Conservation (phyloP, 2,113 vertebrate species). For the Poecile atricapillus region DNA sequence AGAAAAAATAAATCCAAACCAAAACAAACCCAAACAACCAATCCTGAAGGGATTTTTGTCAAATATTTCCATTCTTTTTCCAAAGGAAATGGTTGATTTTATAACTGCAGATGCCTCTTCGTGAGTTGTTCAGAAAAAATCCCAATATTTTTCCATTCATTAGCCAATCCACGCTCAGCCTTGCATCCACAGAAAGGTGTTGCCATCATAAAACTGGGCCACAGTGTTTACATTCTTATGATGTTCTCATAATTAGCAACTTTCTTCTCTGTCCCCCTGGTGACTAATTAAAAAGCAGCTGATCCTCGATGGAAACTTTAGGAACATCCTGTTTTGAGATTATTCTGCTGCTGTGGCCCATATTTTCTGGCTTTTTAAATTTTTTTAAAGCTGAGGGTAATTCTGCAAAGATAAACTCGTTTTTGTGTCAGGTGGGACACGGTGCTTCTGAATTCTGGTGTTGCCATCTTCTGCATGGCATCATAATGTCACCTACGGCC, state of each 20-base stretch:
- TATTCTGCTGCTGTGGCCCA: neutral
- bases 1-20: neutral
- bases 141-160: constrained; percentile 40
- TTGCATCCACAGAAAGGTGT: neutral
- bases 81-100: constrained; percentile 58
- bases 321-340: neutral
- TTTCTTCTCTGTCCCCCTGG: neutral
- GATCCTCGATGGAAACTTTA: neutral
- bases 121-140: constrained; percentile 38
- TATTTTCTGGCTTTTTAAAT: neutral
- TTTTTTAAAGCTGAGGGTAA: neutral
- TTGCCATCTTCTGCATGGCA: rapidly evolving
- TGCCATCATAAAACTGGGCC: neutral
- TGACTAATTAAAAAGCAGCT: constrained; percentile 14
- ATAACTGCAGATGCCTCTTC: constrained; percentile 34
- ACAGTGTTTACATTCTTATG: neutral
- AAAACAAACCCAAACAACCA: neutral
- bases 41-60: neutral
- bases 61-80: constrained; percentile 38
- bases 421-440: neutral
- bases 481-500: neutral
- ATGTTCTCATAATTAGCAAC: neutral
- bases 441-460: neutral
- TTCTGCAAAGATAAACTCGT: neutral
- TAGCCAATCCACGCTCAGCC: neutral